Evolutionary conservation across 2,888 invertebrate genomes (phyloP), one percentile per base, ranked within the genome.

Genomic region (Spilosoma lubricipeda): DNA sequence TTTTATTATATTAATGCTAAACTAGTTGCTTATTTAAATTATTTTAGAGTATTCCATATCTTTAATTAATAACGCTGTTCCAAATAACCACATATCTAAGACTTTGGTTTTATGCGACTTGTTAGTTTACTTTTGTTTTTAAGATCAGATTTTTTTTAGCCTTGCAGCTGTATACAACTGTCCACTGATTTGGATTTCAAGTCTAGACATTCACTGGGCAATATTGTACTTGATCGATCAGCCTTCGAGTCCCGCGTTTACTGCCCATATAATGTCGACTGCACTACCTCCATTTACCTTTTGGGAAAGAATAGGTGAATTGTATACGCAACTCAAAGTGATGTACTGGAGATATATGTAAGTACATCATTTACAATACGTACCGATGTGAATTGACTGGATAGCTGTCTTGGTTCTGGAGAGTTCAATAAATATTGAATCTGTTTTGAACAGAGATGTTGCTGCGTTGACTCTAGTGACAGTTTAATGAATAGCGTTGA

Each of bases 151-250:
- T 72, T 13, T 36, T 86, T 83, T 7, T 81, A 90, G 90, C 1
- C 80, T 88, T 18, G 77, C 85, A 11, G 78, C 85, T 64, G 77
- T 90, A 7, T 90, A 86, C 73, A 73, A 86, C 33, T 86, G 88
- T 45, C 90, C 90, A 0, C 80, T 86, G n/a, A 87, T 90, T 45
- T 89, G 89, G 90, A 79, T 85, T 0, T 87, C 86, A 1, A 80
- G 87, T 5, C 71, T 86, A 65, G 87, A 88, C 13, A 63, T 64
- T 1, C 87, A 90, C 73, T 85, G 83, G 80, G 48, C 77, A 67
- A 71, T 88, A 0, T 70, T 89, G 15, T 72, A 75, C 2, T 70
- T 89, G 15, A 81, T 90, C 9, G 89, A 89, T 67, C 85, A 87
- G 30, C 36, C 65, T 2, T 73, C 85, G 4, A 87, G 87, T 73